Evolutionary conservation across 2,888 invertebrate genomes (phyloP).

Genomic region (Desoria tigrina): DNA sequence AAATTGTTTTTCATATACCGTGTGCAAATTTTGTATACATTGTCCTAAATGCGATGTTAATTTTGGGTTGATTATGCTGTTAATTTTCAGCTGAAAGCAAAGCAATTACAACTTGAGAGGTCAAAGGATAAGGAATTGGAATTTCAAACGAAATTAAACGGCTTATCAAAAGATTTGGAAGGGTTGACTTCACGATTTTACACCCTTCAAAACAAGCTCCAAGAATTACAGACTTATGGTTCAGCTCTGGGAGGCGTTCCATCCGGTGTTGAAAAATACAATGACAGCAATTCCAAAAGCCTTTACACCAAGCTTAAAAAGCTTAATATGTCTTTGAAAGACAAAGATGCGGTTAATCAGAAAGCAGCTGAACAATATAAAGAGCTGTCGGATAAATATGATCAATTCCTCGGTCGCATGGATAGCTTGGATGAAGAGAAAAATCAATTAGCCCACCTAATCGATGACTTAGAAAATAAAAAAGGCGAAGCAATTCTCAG

Average conservation of each 20-base stretch:
- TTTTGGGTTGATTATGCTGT: background rate
- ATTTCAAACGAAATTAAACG: background rate
- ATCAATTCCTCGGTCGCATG: constrained; percentile 6
- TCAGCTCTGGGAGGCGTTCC: constrained; percentile 23
- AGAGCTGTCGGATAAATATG: constrained; percentile 20
- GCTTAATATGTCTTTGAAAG: constrained; percentile 46
- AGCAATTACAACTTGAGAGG: background rate
- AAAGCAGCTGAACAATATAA: constrained; percentile 34
- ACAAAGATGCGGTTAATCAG: constrained; percentile 23
- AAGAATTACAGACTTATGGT: background rate
- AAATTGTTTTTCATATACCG: no score
- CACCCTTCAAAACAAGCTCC: constrained; percentile 4
- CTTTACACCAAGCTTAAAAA: constrained; percentile 43
- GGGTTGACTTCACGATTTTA: background rate
- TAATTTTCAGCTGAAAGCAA: background rate
- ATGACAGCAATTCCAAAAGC: background rate
- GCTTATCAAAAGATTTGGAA: constrained; percentile 15
- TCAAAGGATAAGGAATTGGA: background rate
- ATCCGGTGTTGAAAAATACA: constrained; percentile 6
- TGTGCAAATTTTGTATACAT: no score
- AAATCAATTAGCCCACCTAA: constrained; percentile 12
- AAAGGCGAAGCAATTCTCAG: constrained; percentile 34
- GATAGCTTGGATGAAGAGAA: background rate
- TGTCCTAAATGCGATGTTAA: no score
- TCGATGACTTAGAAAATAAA: constrained; percentile 25